Evolutionary conservation across 1,140 invertebrate genomes (phyloP).

Genomic region (Mactra quadrangularis): DNA sequence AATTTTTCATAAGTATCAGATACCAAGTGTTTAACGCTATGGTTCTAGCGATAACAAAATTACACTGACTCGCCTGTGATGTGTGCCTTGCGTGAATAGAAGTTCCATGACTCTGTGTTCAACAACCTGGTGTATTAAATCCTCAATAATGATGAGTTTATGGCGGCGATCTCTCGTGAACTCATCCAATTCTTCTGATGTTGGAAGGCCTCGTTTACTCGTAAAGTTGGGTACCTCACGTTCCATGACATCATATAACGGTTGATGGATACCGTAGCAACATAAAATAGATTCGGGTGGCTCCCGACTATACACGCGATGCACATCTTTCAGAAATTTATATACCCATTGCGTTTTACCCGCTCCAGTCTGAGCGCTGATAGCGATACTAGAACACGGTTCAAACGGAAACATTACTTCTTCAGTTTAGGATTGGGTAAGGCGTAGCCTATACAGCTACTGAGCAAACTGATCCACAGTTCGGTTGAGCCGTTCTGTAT

Average conservation of each 20-base stretch:
- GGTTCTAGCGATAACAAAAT: slow-evolving; percentile 21
- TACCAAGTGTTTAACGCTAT: slow-evolving; percentile 41
- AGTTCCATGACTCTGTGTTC: slow-evolving; percentile 7
- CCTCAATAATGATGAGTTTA: slow-evolving; percentile 15
- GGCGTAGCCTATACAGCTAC: slow-evolving; percentile 16
- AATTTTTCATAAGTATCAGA: slow-evolving; percentile 15
- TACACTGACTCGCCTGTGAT: slow-evolving; percentile 20
- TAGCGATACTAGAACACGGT: background rate
- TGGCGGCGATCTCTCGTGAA: background rate
- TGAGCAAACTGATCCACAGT: slow-evolving; percentile 13
- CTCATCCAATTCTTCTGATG: background rate
- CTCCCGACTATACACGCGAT: too few relatives aligned
- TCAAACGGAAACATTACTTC: slow-evolving; percentile 24
- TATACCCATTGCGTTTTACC: too few relatives aligned
- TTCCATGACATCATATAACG: background rate
- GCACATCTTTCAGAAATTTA: too few relatives aligned
- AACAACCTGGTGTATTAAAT: slow-evolving; percentile 30
- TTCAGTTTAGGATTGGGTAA: slow-evolving; percentile 20
- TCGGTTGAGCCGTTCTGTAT: slow-evolving; percentile 14
- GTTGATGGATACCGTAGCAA: background rate
- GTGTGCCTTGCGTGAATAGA: slow-evolving; percentile 46
- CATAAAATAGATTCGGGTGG: background rate
- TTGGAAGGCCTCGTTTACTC: background rate
- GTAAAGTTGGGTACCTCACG: background rate
- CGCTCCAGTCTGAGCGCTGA: too few relatives aligned